Percentiles rank a stretch among this genome's conserved stretches.
Evolutionary conservation across 2,888 invertebrate genomes (phyloP).

Genomic region (Orgyia antiqua): DNA sequence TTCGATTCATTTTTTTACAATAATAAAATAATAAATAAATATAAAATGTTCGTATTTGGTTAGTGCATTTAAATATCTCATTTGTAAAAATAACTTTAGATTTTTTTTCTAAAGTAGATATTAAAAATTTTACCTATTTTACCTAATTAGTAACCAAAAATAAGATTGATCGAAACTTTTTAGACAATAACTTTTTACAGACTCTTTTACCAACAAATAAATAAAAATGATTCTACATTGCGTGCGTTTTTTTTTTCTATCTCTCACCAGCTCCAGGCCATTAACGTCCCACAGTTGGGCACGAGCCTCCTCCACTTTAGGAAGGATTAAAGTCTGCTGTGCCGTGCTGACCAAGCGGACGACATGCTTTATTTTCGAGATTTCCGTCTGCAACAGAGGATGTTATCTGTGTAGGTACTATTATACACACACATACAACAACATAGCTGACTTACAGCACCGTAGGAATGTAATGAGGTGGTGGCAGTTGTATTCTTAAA

Average conservation of each 20-base stretch:
- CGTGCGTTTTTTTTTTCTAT: slow-evolving; percentile 51
- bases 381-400: too few relatives aligned
- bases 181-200: slow-evolving; percentile 75
- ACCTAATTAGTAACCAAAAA: slow-evolving; percentile 41
- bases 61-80: slow-evolving; percentile 45
- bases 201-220: slow-evolving; percentile 71
- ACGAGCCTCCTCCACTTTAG: too few relatives aligned
- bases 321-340: too few relatives aligned
- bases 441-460: too few relatives aligned
- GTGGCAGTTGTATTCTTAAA: too few relatives aligned
- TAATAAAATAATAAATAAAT: slow-evolving; percentile 31
- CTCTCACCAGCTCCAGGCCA: too few relatives aligned
- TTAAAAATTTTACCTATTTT: slow-evolving; percentile 36
- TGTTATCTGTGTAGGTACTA: too few relatives aligned
- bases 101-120: slow-evolving; percentile 34
- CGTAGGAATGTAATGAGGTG: too few relatives aligned
- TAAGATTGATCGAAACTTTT: slow-evolving; percentile 62
- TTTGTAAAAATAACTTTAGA: slow-evolving; percentile 33
- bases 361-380: too few relatives aligned
- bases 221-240: slow-evolving; percentile 60
- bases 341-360: too few relatives aligned
- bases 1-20: slow-evolving; percentile 58
- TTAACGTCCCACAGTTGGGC: too few relatives aligned
- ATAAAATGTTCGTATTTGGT: slow-evolving; percentile 36
- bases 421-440: too few relatives aligned